Evolutionary conservation across 2,113 vertebrate genomes (phyloP).

Genomic region (Trematocara zebra): DNA sequence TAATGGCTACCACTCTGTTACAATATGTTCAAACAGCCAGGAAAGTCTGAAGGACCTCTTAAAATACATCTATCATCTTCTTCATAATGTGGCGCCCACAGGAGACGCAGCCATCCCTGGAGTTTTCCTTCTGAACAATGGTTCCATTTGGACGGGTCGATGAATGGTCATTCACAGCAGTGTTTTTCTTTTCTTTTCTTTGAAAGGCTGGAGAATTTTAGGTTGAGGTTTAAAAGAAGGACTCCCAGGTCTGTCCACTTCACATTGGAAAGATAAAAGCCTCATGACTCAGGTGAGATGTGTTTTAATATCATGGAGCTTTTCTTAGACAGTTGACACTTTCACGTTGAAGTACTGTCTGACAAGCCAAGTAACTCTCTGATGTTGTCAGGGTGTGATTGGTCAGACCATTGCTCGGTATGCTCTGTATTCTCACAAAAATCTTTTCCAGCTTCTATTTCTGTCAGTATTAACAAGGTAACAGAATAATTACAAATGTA

Average conservation of each 20-base stretch:
- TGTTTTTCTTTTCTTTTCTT: neutral
- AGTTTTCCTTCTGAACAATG: slow-evolving; percentile 17
- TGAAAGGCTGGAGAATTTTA: neutral
- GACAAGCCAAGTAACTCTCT: neutral
- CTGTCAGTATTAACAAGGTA: slow-evolving; percentile 5
- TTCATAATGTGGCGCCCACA: neutral
- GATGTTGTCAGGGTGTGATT: slow-evolving; percentile 18
- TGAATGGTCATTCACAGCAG: neutral
- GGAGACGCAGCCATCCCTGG: neutral
- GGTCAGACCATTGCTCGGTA: neutral
- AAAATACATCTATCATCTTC: slow-evolving; percentile 26
- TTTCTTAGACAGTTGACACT: slow-evolving; percentile 2
- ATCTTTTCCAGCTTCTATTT: neutral
- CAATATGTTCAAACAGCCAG: slow-evolving; percentile 23
- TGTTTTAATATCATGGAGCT: neutral
- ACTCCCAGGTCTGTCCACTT: neutral
- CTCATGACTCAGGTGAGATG: neutral
- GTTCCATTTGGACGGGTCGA: slow-evolving; percentile 44
- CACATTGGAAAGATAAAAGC: slow-evolving; percentile 13
- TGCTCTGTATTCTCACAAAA: slow-evolving; percentile 7
- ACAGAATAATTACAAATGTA: neutral
- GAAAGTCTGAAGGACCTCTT: slow-evolving; percentile 16
- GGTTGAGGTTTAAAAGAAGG: neutral
- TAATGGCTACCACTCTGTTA: slow-evolving; percentile 35
- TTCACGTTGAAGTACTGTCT: neutral